Conservation (phyloP, 2,888 invertebrate genomes). For the Meandrusa payeni region DNA sequence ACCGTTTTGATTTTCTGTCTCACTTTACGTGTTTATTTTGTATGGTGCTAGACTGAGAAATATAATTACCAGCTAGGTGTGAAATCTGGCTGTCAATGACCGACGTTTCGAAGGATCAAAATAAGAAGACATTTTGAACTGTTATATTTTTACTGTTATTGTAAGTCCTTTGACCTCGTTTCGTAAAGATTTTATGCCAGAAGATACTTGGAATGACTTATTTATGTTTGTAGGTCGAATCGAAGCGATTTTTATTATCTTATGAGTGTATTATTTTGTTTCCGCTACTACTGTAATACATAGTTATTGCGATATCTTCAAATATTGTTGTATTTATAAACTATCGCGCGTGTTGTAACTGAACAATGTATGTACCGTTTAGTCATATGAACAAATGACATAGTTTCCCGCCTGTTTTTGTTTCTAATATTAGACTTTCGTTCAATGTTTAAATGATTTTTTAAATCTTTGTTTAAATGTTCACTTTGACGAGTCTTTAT, state of each 20-base stretch:
- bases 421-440: too few relatives aligned
- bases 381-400: neutral
- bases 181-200: conserved; percentile 12
- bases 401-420: neutral
- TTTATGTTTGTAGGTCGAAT: conserved; percentile 19
- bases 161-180: conserved; percentile 52
- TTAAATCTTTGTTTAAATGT: too few relatives aligned
- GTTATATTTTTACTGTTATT: conserved; percentile 56
- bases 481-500: too few relatives aligned
- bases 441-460: too few relatives aligned
- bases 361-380: conserved; percentile 1
- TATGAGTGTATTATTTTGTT: conserved; percentile 1
- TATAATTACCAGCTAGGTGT: conserved; percentile 55
- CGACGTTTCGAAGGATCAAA: conserved; percentile 65
- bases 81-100: conserved; percentile 71
- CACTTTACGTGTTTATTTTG: conserved; percentile 30
- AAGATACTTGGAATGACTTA: conserved; percentile 8
- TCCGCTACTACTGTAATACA: neutral
- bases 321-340: neutral
- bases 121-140: conserved; percentile 49
- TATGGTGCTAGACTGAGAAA: conserved; percentile 41
- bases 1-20: conserved; percentile 60
- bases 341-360: conserved; percentile 4
- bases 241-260: neutral
- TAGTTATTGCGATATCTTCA: neutral